Evolutionary conservation across 2,113 vertebrate genomes (phyloP).

Genomic region (Bucco capensis): DNA sequence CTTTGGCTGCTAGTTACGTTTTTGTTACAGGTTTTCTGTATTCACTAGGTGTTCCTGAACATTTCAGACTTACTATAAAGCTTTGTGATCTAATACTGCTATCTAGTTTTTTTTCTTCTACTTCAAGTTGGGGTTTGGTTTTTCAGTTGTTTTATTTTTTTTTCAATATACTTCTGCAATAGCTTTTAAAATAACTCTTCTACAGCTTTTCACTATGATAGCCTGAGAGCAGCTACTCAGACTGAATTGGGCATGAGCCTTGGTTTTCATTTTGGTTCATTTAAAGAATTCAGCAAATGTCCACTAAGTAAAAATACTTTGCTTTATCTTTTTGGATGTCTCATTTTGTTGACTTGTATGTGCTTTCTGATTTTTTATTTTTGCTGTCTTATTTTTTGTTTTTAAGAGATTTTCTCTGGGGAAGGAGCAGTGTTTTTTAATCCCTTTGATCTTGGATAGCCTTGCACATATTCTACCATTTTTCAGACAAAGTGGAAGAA

Average conservation of each 20-base stretch:
- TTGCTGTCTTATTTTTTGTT: not conserved
- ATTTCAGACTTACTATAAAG: not conserved
- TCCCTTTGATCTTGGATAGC: not conserved
- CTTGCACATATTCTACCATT: not conserved
- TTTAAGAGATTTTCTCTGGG: not conserved
- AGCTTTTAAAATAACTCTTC: not conserved
- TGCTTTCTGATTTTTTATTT: not conserved
- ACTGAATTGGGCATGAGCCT: not conserved
- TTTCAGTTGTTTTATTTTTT: not conserved
- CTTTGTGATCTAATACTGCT: not conserved
- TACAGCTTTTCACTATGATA: not conserved
- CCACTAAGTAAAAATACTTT: not conserved
- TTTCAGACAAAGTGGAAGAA: not conserved
- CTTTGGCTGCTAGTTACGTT: not conserved
- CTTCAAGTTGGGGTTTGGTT: not conserved
- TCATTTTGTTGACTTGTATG: not conserved
- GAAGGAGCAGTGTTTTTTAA: not conserved
- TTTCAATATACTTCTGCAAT: not conserved
- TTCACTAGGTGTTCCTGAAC: not conserved
- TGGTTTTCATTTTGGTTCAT: not conserved
- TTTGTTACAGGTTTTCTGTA: not conserved
- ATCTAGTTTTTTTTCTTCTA: not conserved
- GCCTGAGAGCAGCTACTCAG: not conserved
- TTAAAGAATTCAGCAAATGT: not conserved
- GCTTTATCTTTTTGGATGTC: not conserved